phyloP scores from a whole-genome alignment of 2,888 invertebrate genomes.

The Acrobasis repandana region DNA sequence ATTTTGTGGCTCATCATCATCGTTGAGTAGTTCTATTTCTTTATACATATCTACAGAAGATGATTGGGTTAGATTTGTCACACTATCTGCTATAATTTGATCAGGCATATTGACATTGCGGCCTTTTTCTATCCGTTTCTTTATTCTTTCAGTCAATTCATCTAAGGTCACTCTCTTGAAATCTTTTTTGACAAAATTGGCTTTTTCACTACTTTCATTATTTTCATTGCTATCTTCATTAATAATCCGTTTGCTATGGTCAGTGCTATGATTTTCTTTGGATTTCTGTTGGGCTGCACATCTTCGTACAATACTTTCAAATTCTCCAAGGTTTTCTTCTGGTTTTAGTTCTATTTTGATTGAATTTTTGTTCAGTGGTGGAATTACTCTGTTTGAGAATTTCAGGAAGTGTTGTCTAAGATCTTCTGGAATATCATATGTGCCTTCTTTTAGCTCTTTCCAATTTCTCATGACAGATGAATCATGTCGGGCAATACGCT shows the following conservation, averaged over 20 bases:
- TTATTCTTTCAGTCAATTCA: conserved; percentile 60
- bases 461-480: conserved; percentile 86
- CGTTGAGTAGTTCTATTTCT: conserved; percentile 49
- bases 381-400: conserved; percentile 84
- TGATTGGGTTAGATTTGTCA: conserved; percentile 34
- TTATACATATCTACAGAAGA: conserved; percentile 40
- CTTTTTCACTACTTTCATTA: conserved; percentile 30
- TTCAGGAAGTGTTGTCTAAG: conserved; percentile 85
- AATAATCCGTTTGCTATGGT: neutral
- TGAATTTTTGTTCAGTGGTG: conserved; percentile 61
- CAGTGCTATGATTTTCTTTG: conserved; percentile 26
- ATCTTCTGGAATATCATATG: conserved; percentile 70
- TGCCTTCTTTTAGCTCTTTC: conserved; percentile 83
- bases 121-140: conserved; percentile 59
- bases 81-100: conserved; percentile 56
- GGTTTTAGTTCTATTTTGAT: conserved; percentile 60
- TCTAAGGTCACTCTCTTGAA: conserved; percentile 60
- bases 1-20: conserved; percentile 36
- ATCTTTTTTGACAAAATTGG: conserved; percentile 34
- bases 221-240: conserved; percentile 24
- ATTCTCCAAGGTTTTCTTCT: conserved; percentile 66
- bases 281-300: conserved; percentile 56
- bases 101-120: conserved; percentile 57
- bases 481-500: conserved; percentile 86
- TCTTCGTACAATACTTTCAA: conserved; percentile 71